Conservation (phyloP, 2,797 vertebrate genomes). For the Myotis pilosus region DNA sequence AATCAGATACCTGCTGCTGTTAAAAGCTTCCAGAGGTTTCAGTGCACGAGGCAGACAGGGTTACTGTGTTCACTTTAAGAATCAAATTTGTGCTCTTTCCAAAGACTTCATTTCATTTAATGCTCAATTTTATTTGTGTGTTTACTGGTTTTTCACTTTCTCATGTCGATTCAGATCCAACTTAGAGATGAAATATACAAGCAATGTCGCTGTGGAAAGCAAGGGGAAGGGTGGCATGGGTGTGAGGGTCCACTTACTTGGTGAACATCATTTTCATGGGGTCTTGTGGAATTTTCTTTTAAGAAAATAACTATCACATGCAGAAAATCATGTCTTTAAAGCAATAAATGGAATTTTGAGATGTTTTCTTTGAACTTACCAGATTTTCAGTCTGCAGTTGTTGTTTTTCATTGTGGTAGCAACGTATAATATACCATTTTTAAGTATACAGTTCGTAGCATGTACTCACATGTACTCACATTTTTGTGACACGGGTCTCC, state of each 20-base stretch:
- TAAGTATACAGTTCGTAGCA: neutral
- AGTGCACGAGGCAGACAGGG: neutral
- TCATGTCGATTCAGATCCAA: neutral
- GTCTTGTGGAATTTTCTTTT: neutral
- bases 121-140: constrained; percentile 9
- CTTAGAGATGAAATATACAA: neutral
- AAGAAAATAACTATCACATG: neutral
- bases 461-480: neutral
- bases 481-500: neutral
- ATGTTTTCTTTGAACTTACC: neutral
- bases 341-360: neutral
- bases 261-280: neutral
- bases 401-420: neutral
- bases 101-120: constrained; percentile 57
- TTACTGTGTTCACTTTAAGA: constrained; percentile 37
- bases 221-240: neutral
- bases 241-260: accelerated
- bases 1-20: constrained; percentile 12
- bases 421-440: neutral
- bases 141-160: constrained; percentile 37
- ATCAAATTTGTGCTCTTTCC: constrained; percentile 41
- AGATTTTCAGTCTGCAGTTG: neutral
- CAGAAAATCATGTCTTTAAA: neutral
- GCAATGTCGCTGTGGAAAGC: neutral
- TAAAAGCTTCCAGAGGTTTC: constrained; percentile 44